A percentile compares a stretch with the other conserved stretches of the same genome.
phyloP scores from a whole-genome alignment of 2,888 invertebrate species.

The Neelides folsomi region DNA sequence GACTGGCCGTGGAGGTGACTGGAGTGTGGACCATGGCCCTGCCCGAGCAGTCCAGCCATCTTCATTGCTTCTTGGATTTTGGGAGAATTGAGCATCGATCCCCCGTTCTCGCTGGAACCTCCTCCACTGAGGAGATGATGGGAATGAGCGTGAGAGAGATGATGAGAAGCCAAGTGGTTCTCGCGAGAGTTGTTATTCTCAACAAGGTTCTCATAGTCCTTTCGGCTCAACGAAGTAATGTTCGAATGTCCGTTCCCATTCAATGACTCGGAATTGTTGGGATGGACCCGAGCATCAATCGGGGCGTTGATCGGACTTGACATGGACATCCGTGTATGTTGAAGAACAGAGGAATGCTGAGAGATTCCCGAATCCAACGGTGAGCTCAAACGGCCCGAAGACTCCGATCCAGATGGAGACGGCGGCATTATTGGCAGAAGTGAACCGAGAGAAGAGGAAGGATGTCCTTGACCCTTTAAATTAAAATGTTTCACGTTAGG shows the following conservation, averaged over 20 bases:
- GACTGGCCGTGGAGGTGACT: not conserved
- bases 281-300: slow-evolving; percentile 25
- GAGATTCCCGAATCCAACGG: slow-evolving; percentile 24
- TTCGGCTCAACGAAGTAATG: not conserved
- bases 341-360: slow-evolving; percentile 24
- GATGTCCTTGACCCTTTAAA: slow-evolving; percentile 22
- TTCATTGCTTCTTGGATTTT: slow-evolving; percentile 32
- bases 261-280: slow-evolving; percentile 9
- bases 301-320: slow-evolving; percentile 30
- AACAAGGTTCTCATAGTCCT: slow-evolving; percentile 17
- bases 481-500: not conserved
- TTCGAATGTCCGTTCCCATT: not conserved
- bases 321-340: slow-evolving; percentile 30
- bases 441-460: slow-evolving; percentile 19
- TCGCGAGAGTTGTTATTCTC: slow-evolving; percentile 21
- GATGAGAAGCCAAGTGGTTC: slow-evolving; percentile 16
- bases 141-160: slow-evolving; percentile 13
- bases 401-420: slow-evolving; percentile 33
- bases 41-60: slow-evolving; percentile 29
- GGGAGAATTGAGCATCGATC: slow-evolving; percentile 24
- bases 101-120: slow-evolving; percentile 9
- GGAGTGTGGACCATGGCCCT: slow-evolving; percentile 11
- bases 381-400: slow-evolving; percentile 32
- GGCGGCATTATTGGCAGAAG: slow-evolving; percentile 31
- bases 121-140: slow-evolving; percentile 2